These are phyloP conservation scores for Philantomba maxwellii DNA, from an alignment of 2,113 vertebrate species.

Conservation along the genomic window DNA sequence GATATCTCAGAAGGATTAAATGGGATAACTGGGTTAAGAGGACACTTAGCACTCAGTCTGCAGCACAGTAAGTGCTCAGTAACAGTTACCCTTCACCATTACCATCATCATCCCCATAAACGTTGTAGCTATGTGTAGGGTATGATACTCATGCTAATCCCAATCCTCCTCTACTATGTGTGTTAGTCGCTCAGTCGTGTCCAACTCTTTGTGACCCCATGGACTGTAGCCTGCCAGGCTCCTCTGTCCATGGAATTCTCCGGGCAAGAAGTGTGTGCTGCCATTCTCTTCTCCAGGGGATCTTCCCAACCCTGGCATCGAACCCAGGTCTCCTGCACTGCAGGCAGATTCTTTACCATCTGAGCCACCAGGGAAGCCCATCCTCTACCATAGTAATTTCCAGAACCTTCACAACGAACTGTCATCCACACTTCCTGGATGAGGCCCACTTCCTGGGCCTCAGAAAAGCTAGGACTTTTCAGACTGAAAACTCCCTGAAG, in stretches of 20 bases:
- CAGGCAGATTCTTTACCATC: background rate
- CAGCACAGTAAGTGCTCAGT: background rate
- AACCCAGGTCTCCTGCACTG: background rate
- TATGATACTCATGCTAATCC: background rate
- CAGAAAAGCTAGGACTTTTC: slow-evolving; percentile 20
- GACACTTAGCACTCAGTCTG: background rate
- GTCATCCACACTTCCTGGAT: background rate
- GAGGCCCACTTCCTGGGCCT: background rate
- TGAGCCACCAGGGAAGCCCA: background rate
- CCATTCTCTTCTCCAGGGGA: background rate
- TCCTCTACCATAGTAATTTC: background rate
- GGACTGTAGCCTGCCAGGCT: background rate
- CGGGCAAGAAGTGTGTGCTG: background rate
- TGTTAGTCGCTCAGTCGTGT: background rate
- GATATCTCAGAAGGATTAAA: background rate
- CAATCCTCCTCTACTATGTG: background rate
- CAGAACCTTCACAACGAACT: background rate
- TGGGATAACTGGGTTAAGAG: background rate
- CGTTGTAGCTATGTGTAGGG: background rate
- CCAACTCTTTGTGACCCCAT: background rate
- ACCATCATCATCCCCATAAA: background rate
- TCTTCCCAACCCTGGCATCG: background rate
- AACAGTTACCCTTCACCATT: background rate
- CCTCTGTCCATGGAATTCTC: background rate
- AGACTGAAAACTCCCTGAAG: background rate